Percentiles rank a stretch among this genome's conserved stretches.
phyloP scores from a whole-genome alignment of 1,140 invertebrate genomes.

The Papilio aristodemus region DNA sequence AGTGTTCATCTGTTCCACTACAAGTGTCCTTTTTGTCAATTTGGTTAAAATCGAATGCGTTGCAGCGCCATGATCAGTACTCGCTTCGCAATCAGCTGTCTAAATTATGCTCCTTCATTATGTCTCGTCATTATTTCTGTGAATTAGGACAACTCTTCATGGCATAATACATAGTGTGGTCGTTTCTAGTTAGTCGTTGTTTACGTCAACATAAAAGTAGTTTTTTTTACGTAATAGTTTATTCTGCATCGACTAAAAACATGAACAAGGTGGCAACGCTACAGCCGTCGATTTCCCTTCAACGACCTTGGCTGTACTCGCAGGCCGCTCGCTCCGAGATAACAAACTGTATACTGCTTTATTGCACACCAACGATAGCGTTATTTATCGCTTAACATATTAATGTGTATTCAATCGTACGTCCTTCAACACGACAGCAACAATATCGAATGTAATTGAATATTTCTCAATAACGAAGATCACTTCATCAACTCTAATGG shows the following conservation, averaged over 20 bases:
- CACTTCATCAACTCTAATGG: slow-evolving; percentile 37
- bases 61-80: slow-evolving; percentile 11
- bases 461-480: slow-evolving; percentile 42
- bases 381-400: slow-evolving; percentile 48
- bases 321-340: slow-evolving; percentile 56
- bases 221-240: slow-evolving; percentile 14
- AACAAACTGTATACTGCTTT: slow-evolving; percentile 55
- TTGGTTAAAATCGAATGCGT: slow-evolving; percentile 45
- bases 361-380: slow-evolving; percentile 52
- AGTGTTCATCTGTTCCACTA: slow-evolving; percentile 55
- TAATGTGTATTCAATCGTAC: slow-evolving; percentile 29
- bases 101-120: background rate
- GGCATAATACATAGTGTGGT: background rate
- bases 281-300: slow-evolving; percentile 71
- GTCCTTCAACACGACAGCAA: slow-evolving; percentile 35
- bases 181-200: background rate
- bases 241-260: slow-evolving; percentile 6
- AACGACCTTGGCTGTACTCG: slow-evolving; percentile 67
- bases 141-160: background rate
- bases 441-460: slow-evolving; percentile 38
- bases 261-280: slow-evolving; percentile 42
- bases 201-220: slow-evolving; percentile 6
- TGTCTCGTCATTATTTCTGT: background rate
- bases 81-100: slow-evolving; percentile 11
- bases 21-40: slow-evolving; percentile 60